Evolutionary conservation across 2,113 vertebrate species (phyloP).

Genomic region (Probosciger aterrimus): DNA sequence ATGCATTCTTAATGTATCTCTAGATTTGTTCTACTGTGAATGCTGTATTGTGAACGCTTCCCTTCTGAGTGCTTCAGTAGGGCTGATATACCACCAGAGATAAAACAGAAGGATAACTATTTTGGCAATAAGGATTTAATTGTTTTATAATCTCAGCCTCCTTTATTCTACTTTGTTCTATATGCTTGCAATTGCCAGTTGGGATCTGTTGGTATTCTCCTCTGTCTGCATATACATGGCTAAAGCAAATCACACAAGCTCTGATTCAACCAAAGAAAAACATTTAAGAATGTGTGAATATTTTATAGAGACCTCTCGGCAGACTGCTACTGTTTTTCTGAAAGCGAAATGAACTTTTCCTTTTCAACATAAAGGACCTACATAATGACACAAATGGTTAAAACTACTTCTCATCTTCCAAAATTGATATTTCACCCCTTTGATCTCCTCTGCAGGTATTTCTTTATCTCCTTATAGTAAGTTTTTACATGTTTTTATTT

Average conservation of each 20-base stretch:
- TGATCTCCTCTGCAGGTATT: not conserved
- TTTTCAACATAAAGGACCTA: not conserved
- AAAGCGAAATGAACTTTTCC: not conserved
- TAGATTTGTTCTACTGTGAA: not conserved
- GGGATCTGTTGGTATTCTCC: not conserved
- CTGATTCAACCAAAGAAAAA: not conserved
- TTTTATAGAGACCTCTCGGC: not conserved
- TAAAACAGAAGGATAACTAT: not conserved
- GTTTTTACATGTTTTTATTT: not conserved
- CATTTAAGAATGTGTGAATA: not conserved
- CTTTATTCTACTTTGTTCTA: not conserved
- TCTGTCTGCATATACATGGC: not conserved
- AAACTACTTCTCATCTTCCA: not conserved
- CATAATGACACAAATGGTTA: not conserved
- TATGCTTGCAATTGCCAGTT: not conserved
- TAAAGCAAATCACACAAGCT: not conserved
- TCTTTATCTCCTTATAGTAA: constrained; percentile 13
- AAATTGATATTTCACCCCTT: not conserved
- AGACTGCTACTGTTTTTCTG: not conserved
- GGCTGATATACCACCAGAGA: not conserved
- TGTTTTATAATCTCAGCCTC: not conserved
- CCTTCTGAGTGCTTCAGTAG: not conserved
- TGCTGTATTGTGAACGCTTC: not conserved
- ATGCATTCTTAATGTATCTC: not conserved
- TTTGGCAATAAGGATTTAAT: not conserved